Base-by-base conservation (phyloP, 2,888 invertebrate genomes). In the Ichneumoninae sp. region DNA sequence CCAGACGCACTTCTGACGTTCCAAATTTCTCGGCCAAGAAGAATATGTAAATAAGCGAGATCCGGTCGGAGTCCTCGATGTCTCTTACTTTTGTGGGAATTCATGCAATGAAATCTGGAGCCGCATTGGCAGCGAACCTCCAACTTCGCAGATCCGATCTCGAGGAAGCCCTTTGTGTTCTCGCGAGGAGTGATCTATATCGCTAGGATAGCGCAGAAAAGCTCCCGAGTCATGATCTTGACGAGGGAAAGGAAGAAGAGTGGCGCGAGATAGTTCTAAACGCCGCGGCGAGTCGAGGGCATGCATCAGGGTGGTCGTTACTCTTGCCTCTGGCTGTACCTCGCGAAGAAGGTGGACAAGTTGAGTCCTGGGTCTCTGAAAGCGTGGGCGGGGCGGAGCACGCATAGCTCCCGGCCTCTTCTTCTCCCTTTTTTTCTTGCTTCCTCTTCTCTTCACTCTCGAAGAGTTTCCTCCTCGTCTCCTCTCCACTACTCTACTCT, bases 341-440 rank as follows among this genome's bases (percentile, higher is more conserved):
- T 84, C 87, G 88, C 90, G 91, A 90, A 90, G 91, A 93, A 93
- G 93, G 92, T 92, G 93, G 93, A 93, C 93, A 93, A 93, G 92
- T 93, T 92, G 92, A 93, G 91, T 92, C 91, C 89, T 91, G 90
- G 89, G 92, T 92, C 92, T 93, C 90, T 93, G 92, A 92, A 92
- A 92, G 93, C 93, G 93, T 93, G 92, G 93, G 93, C 93, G 93
- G 93, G 90, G 93, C 93, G 89, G 93, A 92, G 92, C 93, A 93
- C 93, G 93, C 93, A 93, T 93, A 91, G 92, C 92, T 92, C 92
- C 92, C 91, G 92, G 92, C 93, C 92, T 90, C 91, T 91, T 89
- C 89, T 65, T 83, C 85, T 83, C 54, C 66, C 30, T 50, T 66
- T 50, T 36, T 76, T 60, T 52, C 84, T 76, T 74, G 68, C 87